Percentiles rank a stretch among this genome's conserved stretches.
phyloP scores from a whole-genome alignment of 1,140 invertebrate genomes.

The Ceratosolen fusciceps region DNA sequence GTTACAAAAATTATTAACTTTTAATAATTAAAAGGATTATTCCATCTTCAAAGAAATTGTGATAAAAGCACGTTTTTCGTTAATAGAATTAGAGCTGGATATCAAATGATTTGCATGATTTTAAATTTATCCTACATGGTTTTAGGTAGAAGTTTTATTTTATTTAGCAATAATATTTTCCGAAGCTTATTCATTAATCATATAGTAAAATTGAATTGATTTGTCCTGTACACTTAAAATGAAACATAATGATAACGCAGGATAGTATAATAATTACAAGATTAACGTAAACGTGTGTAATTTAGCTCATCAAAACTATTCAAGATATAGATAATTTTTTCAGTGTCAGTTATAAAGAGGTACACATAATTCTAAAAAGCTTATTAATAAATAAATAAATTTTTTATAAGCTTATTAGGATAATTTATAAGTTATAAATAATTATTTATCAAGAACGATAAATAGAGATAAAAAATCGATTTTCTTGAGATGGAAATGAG shows the following conservation, averaged over 20 bases:
- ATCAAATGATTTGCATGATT: conserved; percentile 34
- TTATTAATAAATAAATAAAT: conserved; percentile 35
- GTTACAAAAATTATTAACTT: background rate
- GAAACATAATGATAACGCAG: background rate
- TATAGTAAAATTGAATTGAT: conserved; percentile 56
- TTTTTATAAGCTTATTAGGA: background rate
- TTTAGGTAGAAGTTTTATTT: conserved; percentile 27
- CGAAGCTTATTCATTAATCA: conserved; percentile 51
- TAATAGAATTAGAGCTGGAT: conserved; percentile 8
- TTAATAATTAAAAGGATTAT: background rate
- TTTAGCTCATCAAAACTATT: conserved; percentile 16
- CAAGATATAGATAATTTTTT: conserved; percentile 23
- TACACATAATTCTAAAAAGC: conserved; percentile 31
- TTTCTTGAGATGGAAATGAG: too few species aligned
- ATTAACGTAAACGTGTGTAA: background rate
- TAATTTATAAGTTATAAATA: too few species aligned
- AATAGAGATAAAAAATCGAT: too few species aligned
- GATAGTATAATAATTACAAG: conserved; percentile 6
- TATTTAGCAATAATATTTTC: conserved; percentile 39
- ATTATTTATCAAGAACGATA: too few species aligned
- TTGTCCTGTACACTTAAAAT: conserved; percentile 38
- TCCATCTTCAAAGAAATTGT: conserved; percentile 8
- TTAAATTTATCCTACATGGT: background rate
- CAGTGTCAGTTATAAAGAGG: conserved; percentile 17
- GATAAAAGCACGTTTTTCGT: conserved; percentile 7